phyloP scores from a whole-genome alignment of 2,888 invertebrate species.

The Drosophila paranaensis region DNA sequence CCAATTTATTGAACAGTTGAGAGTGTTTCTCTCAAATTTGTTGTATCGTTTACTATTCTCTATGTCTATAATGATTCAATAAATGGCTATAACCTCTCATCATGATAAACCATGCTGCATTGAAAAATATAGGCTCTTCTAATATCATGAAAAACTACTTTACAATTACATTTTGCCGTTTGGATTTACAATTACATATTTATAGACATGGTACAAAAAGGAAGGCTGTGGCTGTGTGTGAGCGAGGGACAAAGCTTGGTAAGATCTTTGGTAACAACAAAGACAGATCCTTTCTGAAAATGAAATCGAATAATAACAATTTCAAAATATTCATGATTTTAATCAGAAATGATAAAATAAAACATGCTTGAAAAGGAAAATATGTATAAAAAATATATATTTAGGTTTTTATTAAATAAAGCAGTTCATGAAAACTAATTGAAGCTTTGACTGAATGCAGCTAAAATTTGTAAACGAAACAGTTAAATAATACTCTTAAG shows the following conservation, averaged over 20 bases:
- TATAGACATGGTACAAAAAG: constrained; percentile 40
- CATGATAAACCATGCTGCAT: constrained; percentile 38
- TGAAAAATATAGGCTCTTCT: constrained; percentile 63
- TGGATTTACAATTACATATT: constrained; percentile 51
- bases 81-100: constrained; percentile 54
- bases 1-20: constrained; percentile 61
- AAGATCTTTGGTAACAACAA: constrained; percentile 28
- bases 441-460: constrained; percentile 58
- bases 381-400: constrained; percentile 61
- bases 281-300: constrained; percentile 37
- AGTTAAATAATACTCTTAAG: constrained; percentile 70
- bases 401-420: constrained; percentile 66
- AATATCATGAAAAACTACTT: constrained; percentile 52
- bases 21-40: constrained; percentile 31
- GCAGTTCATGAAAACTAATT: constrained; percentile 63
- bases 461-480: constrained; percentile 50
- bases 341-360: not conserved
- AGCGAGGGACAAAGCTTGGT: constrained; percentile 25
- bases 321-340: too few relatives aligned
- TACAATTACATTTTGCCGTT: constrained; percentile 49
- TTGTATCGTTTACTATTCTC: constrained; percentile 30
- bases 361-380: constrained; percentile 5
- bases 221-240: constrained; percentile 15
- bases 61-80: constrained; percentile 48
- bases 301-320: constrained; percentile 12